Percentiles rank a stretch among this genome's conserved stretches.
Conservation (phyloP, 1,140 invertebrate species). For the Propsilocerus akamusi region DNA sequence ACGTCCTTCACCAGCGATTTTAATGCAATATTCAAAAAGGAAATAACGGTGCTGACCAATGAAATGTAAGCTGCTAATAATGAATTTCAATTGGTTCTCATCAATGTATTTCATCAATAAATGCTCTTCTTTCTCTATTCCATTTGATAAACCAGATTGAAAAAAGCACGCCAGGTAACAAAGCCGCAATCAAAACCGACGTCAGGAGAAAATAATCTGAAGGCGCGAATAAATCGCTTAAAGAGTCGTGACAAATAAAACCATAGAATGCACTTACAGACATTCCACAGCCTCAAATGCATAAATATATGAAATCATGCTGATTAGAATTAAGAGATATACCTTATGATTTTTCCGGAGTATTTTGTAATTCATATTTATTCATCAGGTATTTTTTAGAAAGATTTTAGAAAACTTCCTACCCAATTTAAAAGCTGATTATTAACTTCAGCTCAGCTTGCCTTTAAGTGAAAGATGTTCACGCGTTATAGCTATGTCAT, state of each 20-base stretch:
- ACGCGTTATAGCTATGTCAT: too few relatives aligned
- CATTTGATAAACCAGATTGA: not conserved
- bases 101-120: slow-evolving; percentile 5
- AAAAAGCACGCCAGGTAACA: not conserved
- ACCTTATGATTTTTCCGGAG: too few relatives aligned
- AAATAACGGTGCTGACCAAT: slow-evolving; percentile 67
- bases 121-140: slow-evolving; percentile 2
- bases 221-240: not conserved
- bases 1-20: slow-evolving; percentile 81
- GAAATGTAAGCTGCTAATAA: slow-evolving; percentile 44
- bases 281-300: too few relatives aligned
- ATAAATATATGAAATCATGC: too few relatives aligned
- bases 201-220: not conserved
- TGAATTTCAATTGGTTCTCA: not conserved
- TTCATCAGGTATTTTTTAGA: too few relatives aligned
- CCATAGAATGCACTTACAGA: not conserved
- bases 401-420: too few relatives aligned
- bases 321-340: too few relatives aligned
- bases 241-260: not conserved
- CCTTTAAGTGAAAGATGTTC: too few relatives aligned
- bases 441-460: too few relatives aligned
- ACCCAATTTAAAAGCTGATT: too few relatives aligned
- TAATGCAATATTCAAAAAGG: slow-evolving; percentile 90
- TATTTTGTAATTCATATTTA: too few relatives aligned
- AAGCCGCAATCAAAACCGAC: not conserved